phyloP scores from a whole-genome alignment of 2,888 invertebrate genomes.

The Hypolimnas misippus region DNA sequence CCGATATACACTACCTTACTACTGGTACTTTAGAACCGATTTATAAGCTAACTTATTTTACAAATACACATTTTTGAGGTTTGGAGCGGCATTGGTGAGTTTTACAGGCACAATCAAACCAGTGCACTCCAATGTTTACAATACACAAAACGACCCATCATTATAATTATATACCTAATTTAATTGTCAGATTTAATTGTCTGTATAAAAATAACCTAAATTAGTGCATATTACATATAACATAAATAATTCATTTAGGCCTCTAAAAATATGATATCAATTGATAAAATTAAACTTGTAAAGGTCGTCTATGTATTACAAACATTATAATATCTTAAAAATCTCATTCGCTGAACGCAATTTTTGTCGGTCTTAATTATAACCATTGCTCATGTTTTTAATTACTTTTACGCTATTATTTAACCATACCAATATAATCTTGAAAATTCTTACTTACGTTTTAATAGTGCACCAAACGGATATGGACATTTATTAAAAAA shows the following conservation, averaged over 20 bases:
- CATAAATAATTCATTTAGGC: constrained; percentile 29
- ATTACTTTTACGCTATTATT: constrained; percentile 46
- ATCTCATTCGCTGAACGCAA: constrained; percentile 66
- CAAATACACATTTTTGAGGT: constrained; percentile 81
- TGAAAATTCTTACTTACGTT: constrained; percentile 46
- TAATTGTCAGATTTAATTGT: not conserved
- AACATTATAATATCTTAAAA: constrained; percentile 60
- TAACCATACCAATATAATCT: constrained; percentile 40
- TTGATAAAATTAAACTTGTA: constrained; percentile 4
- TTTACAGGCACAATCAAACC: constrained; percentile 83
- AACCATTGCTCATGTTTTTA: constrained; percentile 56
- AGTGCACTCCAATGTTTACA: constrained; percentile 76
- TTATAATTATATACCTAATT: not conserved
- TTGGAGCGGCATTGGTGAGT: constrained; percentile 82
- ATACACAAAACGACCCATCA: constrained; percentile 62
- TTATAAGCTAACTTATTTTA: constrained; percentile 66
- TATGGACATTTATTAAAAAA: constrained; percentile 47
- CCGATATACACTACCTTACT: constrained; percentile 68
- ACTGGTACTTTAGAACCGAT: constrained; percentile 68
- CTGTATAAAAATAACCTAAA: not conserved
- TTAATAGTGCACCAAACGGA: constrained; percentile 47
- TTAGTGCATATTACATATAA: constrained; percentile 10
- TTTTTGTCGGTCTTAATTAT: constrained; percentile 63
- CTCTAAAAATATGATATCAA: constrained; percentile 15
- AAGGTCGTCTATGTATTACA: constrained; percentile 66